Conservation (phyloP, 2,888 invertebrate genomes). For the Dryobota labecula region DNA sequence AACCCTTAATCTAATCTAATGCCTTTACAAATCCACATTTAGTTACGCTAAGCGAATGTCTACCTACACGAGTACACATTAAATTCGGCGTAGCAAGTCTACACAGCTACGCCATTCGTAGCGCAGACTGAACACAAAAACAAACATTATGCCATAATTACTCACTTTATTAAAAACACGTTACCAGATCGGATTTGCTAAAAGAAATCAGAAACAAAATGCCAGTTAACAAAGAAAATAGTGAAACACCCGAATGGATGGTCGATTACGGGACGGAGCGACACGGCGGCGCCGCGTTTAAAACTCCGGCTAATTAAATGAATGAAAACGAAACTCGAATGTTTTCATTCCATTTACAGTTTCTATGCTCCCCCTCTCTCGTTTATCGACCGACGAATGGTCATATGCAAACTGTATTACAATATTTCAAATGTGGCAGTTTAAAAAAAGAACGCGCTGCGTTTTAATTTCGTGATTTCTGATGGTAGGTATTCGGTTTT, state of each 20-base stretch:
- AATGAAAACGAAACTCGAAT: conserved; percentile 89
- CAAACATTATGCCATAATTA: conserved; percentile 18
- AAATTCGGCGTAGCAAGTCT: conserved; percentile 13
- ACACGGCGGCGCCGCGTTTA: conserved; percentile 84
- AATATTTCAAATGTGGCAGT: conserved; percentile 74
- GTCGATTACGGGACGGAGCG: conserved; percentile 78
- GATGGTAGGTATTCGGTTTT: conserved; percentile 13
- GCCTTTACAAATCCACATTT: conserved; percentile 17
- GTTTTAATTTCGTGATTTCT: conserved; percentile 63
- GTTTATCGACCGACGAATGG: conserved; percentile 72
- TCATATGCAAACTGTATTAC: conserved; percentile 81
- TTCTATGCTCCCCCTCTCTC: conserved; percentile 77
- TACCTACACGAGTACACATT: background rate
- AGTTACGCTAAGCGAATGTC: background rate
- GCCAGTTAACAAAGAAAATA: conserved; percentile 68
- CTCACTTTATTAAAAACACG: conserved; percentile 49
- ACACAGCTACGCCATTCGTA: conserved; percentile 30
- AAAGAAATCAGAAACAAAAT: conserved; percentile 64
- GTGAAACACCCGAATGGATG: conserved; percentile 78
- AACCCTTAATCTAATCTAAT: background rate
- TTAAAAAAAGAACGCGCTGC: conserved; percentile 62
- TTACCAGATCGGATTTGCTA: conserved; percentile 60
- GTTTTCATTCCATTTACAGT: conserved; percentile 89
- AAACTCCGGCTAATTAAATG: conserved; percentile 88
- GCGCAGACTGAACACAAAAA: conserved; percentile 31